These are phyloP conservation scores for Syrrhaptes paradoxus DNA, from an alignment of 2,113 vertebrate species.

Conservation along the genomic window DNA sequence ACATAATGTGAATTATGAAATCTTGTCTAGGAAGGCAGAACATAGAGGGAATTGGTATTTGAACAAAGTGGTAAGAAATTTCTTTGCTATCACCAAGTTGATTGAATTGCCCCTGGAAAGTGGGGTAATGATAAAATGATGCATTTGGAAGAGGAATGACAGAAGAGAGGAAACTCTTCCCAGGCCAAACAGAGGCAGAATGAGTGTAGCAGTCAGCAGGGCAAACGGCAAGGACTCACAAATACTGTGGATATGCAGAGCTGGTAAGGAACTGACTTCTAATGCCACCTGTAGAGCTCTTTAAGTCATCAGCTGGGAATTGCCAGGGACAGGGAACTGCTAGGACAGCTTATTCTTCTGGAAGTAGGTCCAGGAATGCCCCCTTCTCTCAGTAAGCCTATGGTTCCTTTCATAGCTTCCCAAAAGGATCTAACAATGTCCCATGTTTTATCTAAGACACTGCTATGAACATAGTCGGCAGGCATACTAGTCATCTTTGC, in stretches of 20 bases:
- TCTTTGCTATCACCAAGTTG: background rate
- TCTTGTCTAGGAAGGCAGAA: background rate
- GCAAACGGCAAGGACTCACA: background rate
- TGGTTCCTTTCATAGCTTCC: background rate
- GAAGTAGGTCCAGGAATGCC: background rate
- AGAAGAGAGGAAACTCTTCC: background rate
- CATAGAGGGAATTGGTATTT: background rate
- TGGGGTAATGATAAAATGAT: background rate
- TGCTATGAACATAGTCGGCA: background rate
- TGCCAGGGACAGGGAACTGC: background rate
- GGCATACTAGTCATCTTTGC: background rate
- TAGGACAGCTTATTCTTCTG: background rate
- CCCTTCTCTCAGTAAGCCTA: background rate
- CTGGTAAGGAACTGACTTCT: background rate
- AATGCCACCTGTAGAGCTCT: background rate
- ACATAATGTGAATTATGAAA: background rate
- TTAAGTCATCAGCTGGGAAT: background rate
- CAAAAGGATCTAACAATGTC: background rate
- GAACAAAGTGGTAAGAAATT: background rate
- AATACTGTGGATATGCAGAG: background rate
- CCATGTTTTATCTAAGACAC: background rate
- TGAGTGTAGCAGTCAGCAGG: background rate
- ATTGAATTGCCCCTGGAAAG: background rate
- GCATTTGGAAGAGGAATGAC: background rate
- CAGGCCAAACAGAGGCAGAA: background rate